These are phyloP conservation scores for Arrhamphus sclerolepis DNA, from an alignment of 2,797 vertebrate species.

Conservation along the genomic window DNA sequence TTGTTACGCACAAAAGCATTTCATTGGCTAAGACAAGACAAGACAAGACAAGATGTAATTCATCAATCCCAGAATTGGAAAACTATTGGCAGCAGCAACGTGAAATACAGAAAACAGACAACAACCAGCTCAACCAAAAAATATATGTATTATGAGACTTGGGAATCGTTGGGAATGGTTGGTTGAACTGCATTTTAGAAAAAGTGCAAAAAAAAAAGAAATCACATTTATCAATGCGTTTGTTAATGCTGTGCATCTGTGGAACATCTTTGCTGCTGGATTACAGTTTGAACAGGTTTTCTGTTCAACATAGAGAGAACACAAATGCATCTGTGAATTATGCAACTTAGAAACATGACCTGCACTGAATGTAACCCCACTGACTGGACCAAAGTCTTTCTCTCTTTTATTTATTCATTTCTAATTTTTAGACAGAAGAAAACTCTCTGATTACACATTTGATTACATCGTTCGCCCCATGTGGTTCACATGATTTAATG, in stretches of 20 bases:
- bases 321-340: conserved; percentile 8
- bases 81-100: no score
- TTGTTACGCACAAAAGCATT: background rate
- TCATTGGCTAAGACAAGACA: no score
- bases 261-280: no score
- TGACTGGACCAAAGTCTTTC: background rate
- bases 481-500: conserved; percentile 32
- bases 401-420: background rate
- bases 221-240: conserved; percentile 7
- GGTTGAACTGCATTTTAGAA: no score
- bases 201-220: background rate
- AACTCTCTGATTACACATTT: conserved; percentile 35
- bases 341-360: conserved; percentile 5
- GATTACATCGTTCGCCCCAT: conserved; percentile 32
- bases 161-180: no score
- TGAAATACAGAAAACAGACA: no score
- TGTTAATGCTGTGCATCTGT: conserved; percentile 22
- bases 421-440: conserved; percentile 12
- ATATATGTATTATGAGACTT: no score
- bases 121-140: no score
- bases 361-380: conserved; percentile 1
- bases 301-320: conserved; percentile 18
- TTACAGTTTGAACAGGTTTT: background rate
- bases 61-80: no score
- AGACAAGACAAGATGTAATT: no score